These are phyloP conservation scores for Heliconius erato DNA, from an alignment of 2,888 invertebrate genomes.

Conservation along the genomic window DNA sequence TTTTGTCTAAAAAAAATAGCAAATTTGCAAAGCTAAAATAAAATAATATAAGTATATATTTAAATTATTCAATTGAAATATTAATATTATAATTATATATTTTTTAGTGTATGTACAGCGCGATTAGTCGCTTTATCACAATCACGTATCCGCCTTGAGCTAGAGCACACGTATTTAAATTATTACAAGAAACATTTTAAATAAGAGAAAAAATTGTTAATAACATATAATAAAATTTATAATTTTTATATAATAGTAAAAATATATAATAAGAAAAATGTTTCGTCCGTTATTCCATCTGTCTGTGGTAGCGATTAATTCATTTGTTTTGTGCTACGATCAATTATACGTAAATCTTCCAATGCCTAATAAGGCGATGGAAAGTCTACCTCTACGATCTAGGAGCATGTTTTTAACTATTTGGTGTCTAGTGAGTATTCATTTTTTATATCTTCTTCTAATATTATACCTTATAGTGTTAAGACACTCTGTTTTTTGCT, in stretches of 20 bases:
- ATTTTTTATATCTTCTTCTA: background rate
- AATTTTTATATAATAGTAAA: background rate
- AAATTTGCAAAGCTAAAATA: background rate
- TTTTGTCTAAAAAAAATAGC: too few relatives aligned
- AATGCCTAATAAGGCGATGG: constrained; percentile 60
- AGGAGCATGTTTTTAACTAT: constrained; percentile 70
- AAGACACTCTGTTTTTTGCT: too few relatives aligned
- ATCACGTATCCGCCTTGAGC: constrained; percentile 4
- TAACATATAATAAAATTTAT: background rate
- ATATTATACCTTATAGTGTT: too few relatives aligned
- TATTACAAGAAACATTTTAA: background rate
- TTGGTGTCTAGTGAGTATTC: constrained; percentile 70
- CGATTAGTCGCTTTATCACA: constrained; percentile 6
- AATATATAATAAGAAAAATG: constrained; percentile 52
- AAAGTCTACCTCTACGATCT: constrained; percentile 65
- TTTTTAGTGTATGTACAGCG: background rate
- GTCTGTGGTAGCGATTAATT: constrained; percentile 61
- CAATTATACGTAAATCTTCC: constrained; percentile 69
- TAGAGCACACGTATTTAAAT: background rate
- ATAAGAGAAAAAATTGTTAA: background rate
- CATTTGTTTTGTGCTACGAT: constrained; percentile 70
- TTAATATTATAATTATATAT: background rate
- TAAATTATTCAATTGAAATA: background rate
- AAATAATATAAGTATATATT: too few relatives aligned
- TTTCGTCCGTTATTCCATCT: constrained; percentile 65